phyloP scores from a whole-genome alignment of 2,113 vertebrate species.

The Hydropotes inermis region DNA sequence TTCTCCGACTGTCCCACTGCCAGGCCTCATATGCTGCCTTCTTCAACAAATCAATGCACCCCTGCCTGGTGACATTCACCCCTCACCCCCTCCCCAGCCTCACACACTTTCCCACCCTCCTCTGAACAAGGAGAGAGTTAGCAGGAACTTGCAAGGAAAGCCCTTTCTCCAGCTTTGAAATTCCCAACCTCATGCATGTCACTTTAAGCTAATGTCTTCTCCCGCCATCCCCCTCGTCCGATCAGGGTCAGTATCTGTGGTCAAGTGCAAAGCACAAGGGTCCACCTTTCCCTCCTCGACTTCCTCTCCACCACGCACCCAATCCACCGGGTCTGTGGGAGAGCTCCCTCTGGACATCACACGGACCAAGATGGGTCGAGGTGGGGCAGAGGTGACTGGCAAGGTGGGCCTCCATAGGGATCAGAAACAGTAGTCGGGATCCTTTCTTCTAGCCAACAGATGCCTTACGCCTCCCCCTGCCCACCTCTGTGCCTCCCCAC shows the following conservation, averaged over 20 bases:
- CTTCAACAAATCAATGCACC: slow-evolving; percentile 73
- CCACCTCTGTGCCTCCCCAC: background rate
- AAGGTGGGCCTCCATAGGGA: background rate
- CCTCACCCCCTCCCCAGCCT: background rate
- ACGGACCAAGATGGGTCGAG: background rate
- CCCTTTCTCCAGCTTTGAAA: background rate
- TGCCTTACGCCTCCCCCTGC: slow-evolving; percentile 42
- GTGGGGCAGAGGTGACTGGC: background rate
- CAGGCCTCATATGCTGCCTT: slow-evolving; percentile 83
- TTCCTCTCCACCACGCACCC: background rate
- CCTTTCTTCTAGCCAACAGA: slow-evolving; percentile 41
- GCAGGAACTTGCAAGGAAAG: background rate
- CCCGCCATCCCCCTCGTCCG: background rate
- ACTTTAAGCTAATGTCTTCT: background rate
- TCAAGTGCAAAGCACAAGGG: slow-evolving; percentile 9
- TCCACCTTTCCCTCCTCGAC: background rate
- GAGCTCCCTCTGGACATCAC: background rate
- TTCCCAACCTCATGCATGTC: background rate
- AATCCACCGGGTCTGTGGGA: background rate
- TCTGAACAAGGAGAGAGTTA: background rate
- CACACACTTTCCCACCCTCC: background rate
- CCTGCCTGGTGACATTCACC: slow-evolving; percentile 65
- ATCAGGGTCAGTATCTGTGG: background rate
- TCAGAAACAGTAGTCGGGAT: background rate
- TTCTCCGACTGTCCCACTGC: slow-evolving; percentile 80